Evolutionary conservation across 1,140 invertebrate genomes (phyloP).

Genomic region (Meloidogyne floridensis): DNA sequence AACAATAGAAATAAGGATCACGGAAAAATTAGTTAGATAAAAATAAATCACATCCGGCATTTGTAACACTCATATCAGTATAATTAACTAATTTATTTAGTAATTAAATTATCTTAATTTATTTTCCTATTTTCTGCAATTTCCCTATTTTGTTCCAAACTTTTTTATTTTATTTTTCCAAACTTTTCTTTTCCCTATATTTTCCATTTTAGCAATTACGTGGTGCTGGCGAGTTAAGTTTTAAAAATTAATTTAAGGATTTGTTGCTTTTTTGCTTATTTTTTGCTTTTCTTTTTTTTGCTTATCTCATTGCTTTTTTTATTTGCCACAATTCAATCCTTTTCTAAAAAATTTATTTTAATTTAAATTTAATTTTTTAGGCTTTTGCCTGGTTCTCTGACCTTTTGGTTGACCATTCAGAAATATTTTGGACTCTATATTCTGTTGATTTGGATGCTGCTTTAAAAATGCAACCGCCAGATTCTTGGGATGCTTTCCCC

Average conservation of each 20-base stretch:
- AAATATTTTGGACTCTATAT: conserved; percentile 99
- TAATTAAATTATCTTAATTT: too few species aligned
- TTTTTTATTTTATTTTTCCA: not conserved
- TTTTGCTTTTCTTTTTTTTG: not conserved
- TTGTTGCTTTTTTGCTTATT: not conserved
- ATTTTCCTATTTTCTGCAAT: not conserved
- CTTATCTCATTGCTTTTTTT: conserved; percentile 6
- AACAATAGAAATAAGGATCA: too few species aligned
- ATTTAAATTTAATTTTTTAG: conserved; percentile 70
- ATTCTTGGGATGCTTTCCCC: conserved; percentile 97
- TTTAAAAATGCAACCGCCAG: conserved; percentile 79
- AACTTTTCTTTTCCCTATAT: not conserved
- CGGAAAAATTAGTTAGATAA: too few species aligned
- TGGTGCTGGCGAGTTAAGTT: conserved; percentile 5
- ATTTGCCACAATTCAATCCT: not conserved
- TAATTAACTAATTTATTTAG: too few species aligned
- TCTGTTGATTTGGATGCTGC: conserved; percentile 98
- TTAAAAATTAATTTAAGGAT: not conserved
- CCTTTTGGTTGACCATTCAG: conserved; percentile 95
- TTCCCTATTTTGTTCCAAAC: not conserved
- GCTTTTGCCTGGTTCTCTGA: conserved; percentile 99
- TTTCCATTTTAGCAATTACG: conserved; percentile 2
- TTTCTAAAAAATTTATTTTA: not conserved
- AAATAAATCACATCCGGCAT: too few species aligned
- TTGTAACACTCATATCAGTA: too few species aligned